A percentile compares a stretch with the other conserved stretches of the same genome.
Evolutionary conservation across 2,797 vertebrate genomes (phyloP).

Genomic region (Parambassis ranga): DNA sequence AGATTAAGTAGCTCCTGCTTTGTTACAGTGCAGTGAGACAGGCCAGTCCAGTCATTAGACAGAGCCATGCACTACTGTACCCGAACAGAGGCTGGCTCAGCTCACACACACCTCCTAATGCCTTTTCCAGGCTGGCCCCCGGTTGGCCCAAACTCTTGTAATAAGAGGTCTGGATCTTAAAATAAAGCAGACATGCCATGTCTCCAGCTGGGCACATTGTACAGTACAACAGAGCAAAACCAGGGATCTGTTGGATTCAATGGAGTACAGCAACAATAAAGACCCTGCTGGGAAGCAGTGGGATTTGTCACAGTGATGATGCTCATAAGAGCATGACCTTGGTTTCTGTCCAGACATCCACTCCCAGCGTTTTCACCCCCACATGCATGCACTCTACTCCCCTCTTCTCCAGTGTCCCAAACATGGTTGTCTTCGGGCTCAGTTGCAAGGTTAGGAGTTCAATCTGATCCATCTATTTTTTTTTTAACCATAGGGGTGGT

Average conservation of each 20-base stretch:
- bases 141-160: slow-evolving; percentile 25
- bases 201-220: slow-evolving; percentile 48
- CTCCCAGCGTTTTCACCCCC: slow-evolving; percentile 23
- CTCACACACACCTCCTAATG: slow-evolving; percentile 79
- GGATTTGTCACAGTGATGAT: slow-evolving; percentile 14
- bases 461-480: slow-evolving; percentile 15
- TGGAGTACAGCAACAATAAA: slow-evolving; percentile 6
- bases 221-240: slow-evolving; percentile 2
- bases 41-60: slow-evolving; percentile 61
- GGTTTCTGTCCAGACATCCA: slow-evolving; percentile 37
- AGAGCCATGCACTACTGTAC: slow-evolving; percentile 53
- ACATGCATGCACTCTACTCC: slow-evolving; percentile 26
- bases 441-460: slow-evolving; percentile 42
- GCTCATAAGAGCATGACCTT: slow-evolving; percentile 31
- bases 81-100: slow-evolving; percentile 47
- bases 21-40: slow-evolving; percentile 36
- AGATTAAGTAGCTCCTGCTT: slow-evolving; percentile 55
- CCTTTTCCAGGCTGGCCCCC: slow-evolving; percentile 64
- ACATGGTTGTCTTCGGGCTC: neutral
- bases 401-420: slow-evolving; percentile 12
- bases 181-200: slow-evolving; percentile 48
- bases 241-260: slow-evolving; percentile 22
- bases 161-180: slow-evolving; percentile 57
- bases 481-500: neutral
- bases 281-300: neutral